Evolutionary conservation across 2,797 vertebrate species (phyloP), one percentile per base, ranked within the genome.

Genomic region (Gambusia yucatana): DNA sequence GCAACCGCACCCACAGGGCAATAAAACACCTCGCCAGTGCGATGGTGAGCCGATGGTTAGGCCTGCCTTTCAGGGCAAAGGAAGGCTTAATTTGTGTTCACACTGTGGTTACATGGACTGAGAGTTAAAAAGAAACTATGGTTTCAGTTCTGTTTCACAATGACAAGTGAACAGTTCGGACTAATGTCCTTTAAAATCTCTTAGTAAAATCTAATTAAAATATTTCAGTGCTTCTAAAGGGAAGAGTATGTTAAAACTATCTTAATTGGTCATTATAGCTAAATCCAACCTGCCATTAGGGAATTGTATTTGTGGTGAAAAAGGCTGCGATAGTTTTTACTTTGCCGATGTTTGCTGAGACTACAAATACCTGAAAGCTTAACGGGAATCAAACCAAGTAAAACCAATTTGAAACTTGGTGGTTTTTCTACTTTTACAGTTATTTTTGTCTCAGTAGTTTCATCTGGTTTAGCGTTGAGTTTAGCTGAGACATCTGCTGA

Each of bases 121-220:
- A 74, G 0, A n/a, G 22, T 50, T 16, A 16, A 61, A 72, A 73
- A 79, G 73, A 33, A 72, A 11, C 25, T 81, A 47, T 75, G 75
- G 43, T 22, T 65, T 63, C 63, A 67, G 63, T 46, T 87, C 73
- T 85, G 73, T 13, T 33, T 67, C 63, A 69, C 76, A 74, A 71
- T 48, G 81, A 17, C 65, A 63, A 48, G 44, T 6, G 36, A 47
- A 46, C 46, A 75, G 50, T 82, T 47, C 57, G 69, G 77, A 78
- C 50, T 84, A 85, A 90, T 43, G 83, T 44, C 72, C 10, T 79
- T 77, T 44, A 75, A 86, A 57, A 59, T 59, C 77, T 76, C 47
- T 86, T 89, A 88, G 86, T 88, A 81, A 88, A 84, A 82, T 72
- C 43, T 81, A 86, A 94, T 28, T 69, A 75, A 77, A 88, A 86